Conservation (phyloP, 2,113 vertebrate species). For the Calyptomena viridis region DNA sequence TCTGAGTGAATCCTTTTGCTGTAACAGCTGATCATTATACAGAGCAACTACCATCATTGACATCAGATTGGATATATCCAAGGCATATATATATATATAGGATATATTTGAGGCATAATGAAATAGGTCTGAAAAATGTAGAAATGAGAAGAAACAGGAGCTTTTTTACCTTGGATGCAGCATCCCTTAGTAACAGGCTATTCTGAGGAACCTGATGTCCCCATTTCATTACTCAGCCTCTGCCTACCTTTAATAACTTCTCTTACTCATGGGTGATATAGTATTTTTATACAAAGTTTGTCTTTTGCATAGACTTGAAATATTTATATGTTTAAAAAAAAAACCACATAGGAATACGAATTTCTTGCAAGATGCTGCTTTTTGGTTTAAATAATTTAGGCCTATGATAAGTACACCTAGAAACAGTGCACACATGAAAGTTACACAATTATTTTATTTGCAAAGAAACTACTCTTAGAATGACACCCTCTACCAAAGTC, state of each 20-base stretch:
- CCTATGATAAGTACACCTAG: not conserved
- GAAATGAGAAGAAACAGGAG: slow-evolving; percentile 15
- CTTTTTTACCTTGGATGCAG: slow-evolving; percentile 19
- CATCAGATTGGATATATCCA: slow-evolving; percentile 1
- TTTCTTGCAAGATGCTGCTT: slow-evolving; percentile 22
- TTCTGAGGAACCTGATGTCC: slow-evolving; percentile 23
- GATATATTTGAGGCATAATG: not conserved
- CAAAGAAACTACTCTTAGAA: not conserved
- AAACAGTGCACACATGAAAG: not conserved
- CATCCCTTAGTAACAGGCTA: slow-evolving; percentile 34
- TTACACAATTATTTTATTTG: not conserved
- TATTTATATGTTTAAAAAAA: not conserved
- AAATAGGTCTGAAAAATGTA: slow-evolving; percentile 24
- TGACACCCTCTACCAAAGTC: accelerated
- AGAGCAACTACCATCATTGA: not conserved
- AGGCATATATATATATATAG: not conserved
- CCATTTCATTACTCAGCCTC: slow-evolving; percentile 12
- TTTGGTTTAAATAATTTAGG: slow-evolving; percentile 47
- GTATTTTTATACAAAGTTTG: slow-evolving; percentile 33
- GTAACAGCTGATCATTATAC: slow-evolving; percentile 21
- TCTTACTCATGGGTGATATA: not conserved
- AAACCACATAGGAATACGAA: not conserved
- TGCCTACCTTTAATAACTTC: slow-evolving; percentile 35
- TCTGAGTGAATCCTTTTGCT: not conserved
- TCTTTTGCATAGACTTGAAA: slow-evolving; percentile 31